Evolutionary conservation across 2,888 invertebrate species (phyloP), one percentile per base, ranked within the genome.

Genomic region (Oscheius sp.): DNA sequence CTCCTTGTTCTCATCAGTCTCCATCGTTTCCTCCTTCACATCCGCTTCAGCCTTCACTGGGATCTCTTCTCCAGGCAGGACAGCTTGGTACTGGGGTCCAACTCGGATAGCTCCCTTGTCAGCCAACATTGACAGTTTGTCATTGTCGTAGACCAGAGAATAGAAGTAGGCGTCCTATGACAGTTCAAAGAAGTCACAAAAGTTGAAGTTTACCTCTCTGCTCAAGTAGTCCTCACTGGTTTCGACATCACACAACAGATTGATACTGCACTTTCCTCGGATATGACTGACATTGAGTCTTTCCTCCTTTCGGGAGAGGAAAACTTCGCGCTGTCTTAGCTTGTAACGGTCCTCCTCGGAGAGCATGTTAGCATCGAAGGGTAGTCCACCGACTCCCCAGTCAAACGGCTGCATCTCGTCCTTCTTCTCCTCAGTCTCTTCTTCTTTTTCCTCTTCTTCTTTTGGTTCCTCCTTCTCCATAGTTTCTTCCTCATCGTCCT

Each of bases 241-340:
- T 92, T 99, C 99, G 75, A 97, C 96, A 92, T 99, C 99, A 92
- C 98, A 98, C 91, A 99, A 94, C 88, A 99, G 92, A 86, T 97
- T 97, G 88, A 99, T 99, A 87, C 95, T 94, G 92, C 99, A 99
- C 92, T 99, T 99, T 75, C 88, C 99, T 90, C 99, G 93, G 89
- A 99, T 99, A 92, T 97, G 96, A 78, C 97, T 98, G 85, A 98
- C 98, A 78, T 98, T 96, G 91, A 99, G 92, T 76, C 96, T 97
- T 91, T 99, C 98, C 89, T 96, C 95, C 80, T 91, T 91, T 87
- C 98, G 93, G 66, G 98, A 97, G 84, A 99, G 93, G 92, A 99
- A 99, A 89, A 99, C 92, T 92, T 99, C 99, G 89, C 97, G 93
- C 91, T 99, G 98, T 91, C 85, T 78, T 11, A 55, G 81, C 11